Conservation (phyloP, 1,140 invertebrate genomes). For the Leptopilina clavipes region DNA sequence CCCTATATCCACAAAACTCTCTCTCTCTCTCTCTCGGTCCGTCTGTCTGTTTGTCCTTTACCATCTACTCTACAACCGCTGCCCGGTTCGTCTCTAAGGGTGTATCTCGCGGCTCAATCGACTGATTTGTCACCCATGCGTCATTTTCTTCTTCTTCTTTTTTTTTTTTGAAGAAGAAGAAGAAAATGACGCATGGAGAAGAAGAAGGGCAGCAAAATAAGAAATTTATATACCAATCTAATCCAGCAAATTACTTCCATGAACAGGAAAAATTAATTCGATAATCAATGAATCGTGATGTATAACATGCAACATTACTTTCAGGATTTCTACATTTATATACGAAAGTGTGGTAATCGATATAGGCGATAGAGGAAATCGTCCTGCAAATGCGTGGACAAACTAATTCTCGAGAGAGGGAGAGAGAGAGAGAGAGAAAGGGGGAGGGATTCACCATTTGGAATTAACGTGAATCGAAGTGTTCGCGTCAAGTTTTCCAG, state of each 20-base stretch:
- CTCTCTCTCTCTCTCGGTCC: slow-evolving; percentile 45
- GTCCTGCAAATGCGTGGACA: slow-evolving; percentile 25
- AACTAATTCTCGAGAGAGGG: slow-evolving; percentile 37
- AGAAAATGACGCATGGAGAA: too few relatives aligned
- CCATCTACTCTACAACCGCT: slow-evolving; percentile 59
- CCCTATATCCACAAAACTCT: slow-evolving; percentile 59
- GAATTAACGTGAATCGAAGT: slow-evolving; percentile 54
- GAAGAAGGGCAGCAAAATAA: too few relatives aligned
- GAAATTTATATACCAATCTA: background rate
- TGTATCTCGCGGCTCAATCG: slow-evolving; percentile 71
- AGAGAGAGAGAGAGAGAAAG: slow-evolving; percentile 37
- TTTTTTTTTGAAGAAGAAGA: slow-evolving; percentile 43
- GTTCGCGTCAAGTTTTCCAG: slow-evolving; percentile 58
- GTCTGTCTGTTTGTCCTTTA: slow-evolving; percentile 49
- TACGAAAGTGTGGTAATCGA: too few relatives aligned
- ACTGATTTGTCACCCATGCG: slow-evolving; percentile 73
- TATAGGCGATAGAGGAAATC: slow-evolving; percentile 8
- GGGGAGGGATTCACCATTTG: slow-evolving; percentile 41
- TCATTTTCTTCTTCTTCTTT: slow-evolving; percentile 67
- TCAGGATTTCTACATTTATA: too few relatives aligned
- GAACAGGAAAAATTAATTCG: too few relatives aligned
- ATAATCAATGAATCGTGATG: too few relatives aligned
- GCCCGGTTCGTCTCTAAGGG: slow-evolving; percentile 62
- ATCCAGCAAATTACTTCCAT: too few relatives aligned
- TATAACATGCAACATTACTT: background rate